Percentiles rank a stretch among this genome's conserved stretches.
phyloP scores from a whole-genome alignment of 2,797 vertebrate species.

The Sebastes oblongus region DNA sequence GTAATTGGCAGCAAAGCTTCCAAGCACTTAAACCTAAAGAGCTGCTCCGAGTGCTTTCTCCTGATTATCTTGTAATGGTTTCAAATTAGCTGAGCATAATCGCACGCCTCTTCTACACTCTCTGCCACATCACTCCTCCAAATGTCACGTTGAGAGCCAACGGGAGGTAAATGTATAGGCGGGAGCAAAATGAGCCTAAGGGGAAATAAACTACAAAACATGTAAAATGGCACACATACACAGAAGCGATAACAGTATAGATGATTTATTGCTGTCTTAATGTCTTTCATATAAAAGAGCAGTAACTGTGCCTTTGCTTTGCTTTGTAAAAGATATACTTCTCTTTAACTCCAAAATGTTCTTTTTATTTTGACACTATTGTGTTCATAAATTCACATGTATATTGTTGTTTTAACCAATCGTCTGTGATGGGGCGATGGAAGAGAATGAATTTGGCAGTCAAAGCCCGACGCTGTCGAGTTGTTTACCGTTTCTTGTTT shows the following conservation, averaged over 20 bases:
- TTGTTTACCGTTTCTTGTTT: slow-evolving; percentile 17
- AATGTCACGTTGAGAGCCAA: slow-evolving; percentile 58
- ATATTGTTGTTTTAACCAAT: slow-evolving; percentile 15
- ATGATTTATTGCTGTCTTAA: slow-evolving; percentile 28
- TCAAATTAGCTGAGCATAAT: slow-evolving; percentile 73
- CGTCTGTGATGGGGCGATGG: neutral
- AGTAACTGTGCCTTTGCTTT: neutral
- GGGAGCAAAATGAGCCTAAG: slow-evolving; percentile 27
- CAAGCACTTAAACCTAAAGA: slow-evolving; percentile 61
- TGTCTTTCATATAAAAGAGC: slow-evolving; percentile 1
- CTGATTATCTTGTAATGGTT: slow-evolving; percentile 75
- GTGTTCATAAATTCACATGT: neutral
- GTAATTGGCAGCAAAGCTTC: slow-evolving; percentile 68
- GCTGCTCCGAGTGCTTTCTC: slow-evolving; percentile 60
- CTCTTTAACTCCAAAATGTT: neutral
- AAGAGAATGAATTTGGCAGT: slow-evolving; percentile 12
- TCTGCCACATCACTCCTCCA: slow-evolving; percentile 54
- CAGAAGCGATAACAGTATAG: neutral
- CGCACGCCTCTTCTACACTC: slow-evolving; percentile 43
- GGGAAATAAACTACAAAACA: slow-evolving; percentile 20
- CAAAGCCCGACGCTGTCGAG: slow-evolving; percentile 5
- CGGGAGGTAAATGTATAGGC: slow-evolving; percentile 45
- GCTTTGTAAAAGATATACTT: neutral
- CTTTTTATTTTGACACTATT: neutral
- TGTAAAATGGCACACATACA: slow-evolving; percentile 12